Evolutionary conservation across 2,113 vertebrate genomes (phyloP).

Genomic region (Mystacornis crossleyi): DNA sequence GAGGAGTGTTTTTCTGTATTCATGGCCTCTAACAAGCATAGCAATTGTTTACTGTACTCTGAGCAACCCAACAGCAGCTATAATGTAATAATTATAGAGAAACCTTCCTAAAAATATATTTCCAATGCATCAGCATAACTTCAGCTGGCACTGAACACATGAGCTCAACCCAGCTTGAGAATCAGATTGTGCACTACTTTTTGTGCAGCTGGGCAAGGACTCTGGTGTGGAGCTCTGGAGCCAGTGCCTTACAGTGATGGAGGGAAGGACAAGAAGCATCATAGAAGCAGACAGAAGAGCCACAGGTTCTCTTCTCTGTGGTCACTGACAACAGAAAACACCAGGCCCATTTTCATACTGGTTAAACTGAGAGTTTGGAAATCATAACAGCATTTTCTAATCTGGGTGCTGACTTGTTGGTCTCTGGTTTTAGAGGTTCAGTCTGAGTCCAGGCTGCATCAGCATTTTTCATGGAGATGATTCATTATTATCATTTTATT

Average conservation of each 20-base stretch:
- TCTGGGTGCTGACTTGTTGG: neutral
- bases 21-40: slow-evolving; percentile 51
- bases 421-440: neutral
- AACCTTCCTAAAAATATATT: slow-evolving; percentile 57
- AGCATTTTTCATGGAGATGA: neutral
- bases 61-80: slow-evolving; percentile 37
- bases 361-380: neutral
- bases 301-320: neutral
- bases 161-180: neutral
- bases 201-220: neutral
- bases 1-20: slow-evolving; percentile 49
- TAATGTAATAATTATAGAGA: slow-evolving; percentile 71
- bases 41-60: slow-evolving; percentile 61
- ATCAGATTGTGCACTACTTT: neutral
- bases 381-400: neutral
- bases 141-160: slow-evolving; percentile 10
- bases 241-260: neutral
- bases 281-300: neutral
- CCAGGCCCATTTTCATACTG: neutral
- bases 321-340: neutral
- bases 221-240: neutral
- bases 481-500: neutral
- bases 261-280: neutral
- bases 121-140: slow-evolving; percentile 59
- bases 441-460: neutral